Evolutionary conservation across 2,888 invertebrate species (phyloP), one percentile per base, ranked within the genome.

Genomic region (Yponomeuta plumbellus): DNA sequence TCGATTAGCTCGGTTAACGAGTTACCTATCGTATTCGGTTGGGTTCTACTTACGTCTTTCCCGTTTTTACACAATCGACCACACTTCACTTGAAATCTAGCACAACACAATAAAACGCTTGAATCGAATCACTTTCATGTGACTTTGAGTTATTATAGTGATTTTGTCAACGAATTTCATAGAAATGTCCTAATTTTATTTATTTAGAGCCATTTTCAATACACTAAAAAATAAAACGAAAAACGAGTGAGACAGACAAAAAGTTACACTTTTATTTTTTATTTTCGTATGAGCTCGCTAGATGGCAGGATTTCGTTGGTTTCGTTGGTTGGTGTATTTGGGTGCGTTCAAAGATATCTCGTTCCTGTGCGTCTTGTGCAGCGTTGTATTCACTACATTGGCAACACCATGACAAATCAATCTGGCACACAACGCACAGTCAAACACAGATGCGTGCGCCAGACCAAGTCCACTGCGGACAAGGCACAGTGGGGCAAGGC

Each of bases 31-130:
- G 26, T 74, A 78, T 79, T 82, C 79, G 74, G 80, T 78, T 76
- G 81, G 77, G 71, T 84, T 80, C 86, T 85, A 90, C 89, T 90
- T 88, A 89, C 89, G 86, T 86, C 85, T 85, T 81, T 83, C 83
- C 77, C 80, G 66, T 84, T 85, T 88, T 88, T 86, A 88, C 86
- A 80, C 83, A 87, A 88, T 90, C 82, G 80, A 84, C 84, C 88
- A 89, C 90, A 90, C 88, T 89, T 86, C 83, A 84, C 80, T 83
- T 74, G 69, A 74, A 77, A 80, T 81, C 75, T 78, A 78, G 73
- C 80, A 82, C 82, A 79, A 79, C 78, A 81, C 80, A 74, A 75
- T 62, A 22, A 56, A 66, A 66, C 26, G 34, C 44, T 66, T 59
- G 40, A 61, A 61, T 59, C 44, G 13, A 21, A 59, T 59, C 40